Conservation (phyloP, 2,113 vertebrate genomes). For the Vombatus ursinus region DNA sequence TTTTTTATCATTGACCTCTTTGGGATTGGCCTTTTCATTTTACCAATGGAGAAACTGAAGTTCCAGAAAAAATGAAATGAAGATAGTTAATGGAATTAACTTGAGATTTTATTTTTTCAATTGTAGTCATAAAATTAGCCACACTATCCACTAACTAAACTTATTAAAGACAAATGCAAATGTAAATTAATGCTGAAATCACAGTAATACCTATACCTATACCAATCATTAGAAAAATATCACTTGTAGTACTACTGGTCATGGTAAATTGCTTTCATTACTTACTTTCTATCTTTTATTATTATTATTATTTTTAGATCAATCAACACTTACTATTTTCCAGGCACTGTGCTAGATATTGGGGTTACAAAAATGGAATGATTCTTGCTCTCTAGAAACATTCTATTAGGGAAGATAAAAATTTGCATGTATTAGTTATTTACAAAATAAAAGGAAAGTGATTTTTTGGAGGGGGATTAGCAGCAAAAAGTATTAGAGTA, state of each 20-base stretch:
- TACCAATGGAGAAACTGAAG: background rate
- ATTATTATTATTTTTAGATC: too few species aligned
- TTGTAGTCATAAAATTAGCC: background rate
- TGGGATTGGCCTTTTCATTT: background rate
- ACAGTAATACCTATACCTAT: background rate
- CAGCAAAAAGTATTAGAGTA: background rate
- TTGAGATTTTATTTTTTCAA: background rate
- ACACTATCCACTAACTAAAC: background rate
- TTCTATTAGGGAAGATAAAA: background rate
- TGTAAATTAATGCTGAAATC: background rate
- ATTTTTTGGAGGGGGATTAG: background rate
- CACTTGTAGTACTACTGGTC: background rate
- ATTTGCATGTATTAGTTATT: background rate
- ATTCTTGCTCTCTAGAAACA: background rate
- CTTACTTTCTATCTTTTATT: background rate
- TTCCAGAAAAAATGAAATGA: background rate
- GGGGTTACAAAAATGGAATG: background rate
- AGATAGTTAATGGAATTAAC: background rate
- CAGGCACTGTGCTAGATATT: too few species aligned
- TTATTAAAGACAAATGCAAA: background rate
- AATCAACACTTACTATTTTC: too few species aligned
- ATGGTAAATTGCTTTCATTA: background rate
- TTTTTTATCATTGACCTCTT: background rate
- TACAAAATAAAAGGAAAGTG: background rate
- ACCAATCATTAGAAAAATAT: background rate